Evolutionary conservation across 1,140 invertebrate genomes (phyloP), one percentile per base, ranked within the genome.

Genomic region (Drosophila novamexicana): DNA sequence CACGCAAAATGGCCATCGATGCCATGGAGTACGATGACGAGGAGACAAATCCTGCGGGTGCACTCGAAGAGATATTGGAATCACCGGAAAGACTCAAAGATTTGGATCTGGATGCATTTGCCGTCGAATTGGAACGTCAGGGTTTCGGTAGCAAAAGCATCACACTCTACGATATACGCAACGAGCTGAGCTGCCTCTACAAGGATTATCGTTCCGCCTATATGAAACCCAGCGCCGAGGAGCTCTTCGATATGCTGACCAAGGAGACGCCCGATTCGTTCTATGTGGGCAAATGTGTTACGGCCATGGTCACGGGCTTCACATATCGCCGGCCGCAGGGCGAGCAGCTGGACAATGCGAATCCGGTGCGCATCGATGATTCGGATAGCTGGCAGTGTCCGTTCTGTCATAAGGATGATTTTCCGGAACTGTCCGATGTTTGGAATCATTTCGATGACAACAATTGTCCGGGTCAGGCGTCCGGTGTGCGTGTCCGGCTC

Each of bases 1-100:
- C 99, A 0, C 93, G 98, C 18, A 99, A 99, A 94, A 99, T 99
- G 98, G 99, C 99, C 4, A 98, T 99, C 0, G 99, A 99, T 94
- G 99, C 99, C 7, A 93, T 99, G 9, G 99, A 99, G 79, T 99
- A 99, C 79, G 98, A 99, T 80, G 98, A 99, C 81, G 97, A 98
- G 86, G 97, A 98, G 73, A 96, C 96, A 0, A 99, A 99, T 94
- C 98, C 98, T 0, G 98, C 98, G 0, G 97, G 97, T 3, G 98
- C 99, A 14, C 93, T 99, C 1, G 98, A 99, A 89, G 98, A 99
- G 93, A 99, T 99, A 88, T 93, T 99, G 0, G 97, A 99, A 93
- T 96, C 97, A 2, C 98, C 99, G 0, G 98, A 99, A 79, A 94
- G 97, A 81, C 93, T 99, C 0, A 98, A 98, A 92, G 99, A 99